Conservation (phyloP, 2,113 vertebrate genomes). For the Trematocara variabile region DNA sequence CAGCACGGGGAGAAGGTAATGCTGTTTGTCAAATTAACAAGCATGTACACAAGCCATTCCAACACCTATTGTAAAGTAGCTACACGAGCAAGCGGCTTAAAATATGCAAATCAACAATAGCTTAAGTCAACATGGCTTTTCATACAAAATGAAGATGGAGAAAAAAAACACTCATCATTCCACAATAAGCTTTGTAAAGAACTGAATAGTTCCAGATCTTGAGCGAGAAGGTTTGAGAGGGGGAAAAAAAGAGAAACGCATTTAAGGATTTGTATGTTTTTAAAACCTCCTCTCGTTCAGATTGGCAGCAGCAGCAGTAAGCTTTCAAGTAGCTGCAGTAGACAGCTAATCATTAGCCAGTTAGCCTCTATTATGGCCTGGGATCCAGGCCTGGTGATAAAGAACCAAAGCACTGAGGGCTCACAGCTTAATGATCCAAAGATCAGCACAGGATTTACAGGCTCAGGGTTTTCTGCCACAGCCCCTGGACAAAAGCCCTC, state of each 20-base stretch:
- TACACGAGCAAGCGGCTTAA: not conserved
- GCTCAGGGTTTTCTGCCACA: slow-evolving; percentile 27
- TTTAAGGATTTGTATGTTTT: slow-evolving; percentile 42
- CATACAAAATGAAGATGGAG: not conserved
- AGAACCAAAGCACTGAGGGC: slow-evolving; percentile 49
- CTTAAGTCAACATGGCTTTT: not conserved
- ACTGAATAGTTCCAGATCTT: not conserved
- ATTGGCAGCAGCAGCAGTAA: slow-evolving; percentile 17
- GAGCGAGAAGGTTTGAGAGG: not conserved
- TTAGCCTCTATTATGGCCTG: slow-evolving; percentile 63
- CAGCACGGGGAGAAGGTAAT: not conserved
- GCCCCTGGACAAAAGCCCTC: slow-evolving; percentile 52
- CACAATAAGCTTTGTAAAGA: not conserved
- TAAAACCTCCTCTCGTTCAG: not conserved
- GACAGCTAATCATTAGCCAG: slow-evolving; percentile 74
- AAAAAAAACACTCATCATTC: not conserved
- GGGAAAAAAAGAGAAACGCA: not conserved
- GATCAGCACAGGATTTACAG: slow-evolving; percentile 66
- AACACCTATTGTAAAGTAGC: not conserved
- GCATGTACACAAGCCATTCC: not conserved
- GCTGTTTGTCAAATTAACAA: not conserved
- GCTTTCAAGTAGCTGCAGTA: slow-evolving; percentile 27
- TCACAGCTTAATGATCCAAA: slow-evolving; percentile 66
- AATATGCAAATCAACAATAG: not conserved
- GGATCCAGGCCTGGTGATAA: slow-evolving; percentile 61